Conservation (phyloP, 2,113 vertebrate species). For the Pelmatolapia mariae region DNA sequence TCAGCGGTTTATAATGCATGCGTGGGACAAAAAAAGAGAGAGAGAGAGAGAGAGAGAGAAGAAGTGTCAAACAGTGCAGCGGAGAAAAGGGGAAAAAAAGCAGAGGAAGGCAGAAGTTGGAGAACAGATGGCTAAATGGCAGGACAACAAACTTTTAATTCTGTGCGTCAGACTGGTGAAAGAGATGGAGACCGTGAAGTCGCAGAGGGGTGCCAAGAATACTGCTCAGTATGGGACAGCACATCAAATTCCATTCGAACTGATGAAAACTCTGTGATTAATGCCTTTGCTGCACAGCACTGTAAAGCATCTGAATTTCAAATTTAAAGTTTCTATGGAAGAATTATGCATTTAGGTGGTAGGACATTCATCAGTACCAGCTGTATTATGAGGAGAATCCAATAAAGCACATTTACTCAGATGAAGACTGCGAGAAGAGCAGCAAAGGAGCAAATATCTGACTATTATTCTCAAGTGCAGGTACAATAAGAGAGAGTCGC, state of each 20-base stretch:
- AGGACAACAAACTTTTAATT: constrained; percentile 51
- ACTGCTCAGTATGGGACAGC: constrained; percentile 19
- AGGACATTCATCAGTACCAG: constrained; percentile 1
- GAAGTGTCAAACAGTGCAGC: neutral
- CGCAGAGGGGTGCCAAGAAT: constrained; percentile 37
- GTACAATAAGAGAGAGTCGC: neutral
- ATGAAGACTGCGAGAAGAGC: neutral
- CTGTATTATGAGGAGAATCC: neutral
- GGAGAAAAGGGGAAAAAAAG: neutral
- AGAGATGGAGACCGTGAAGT: constrained; percentile 14
- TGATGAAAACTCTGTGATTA: constrained; percentile 18
- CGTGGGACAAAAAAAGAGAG: neutral
- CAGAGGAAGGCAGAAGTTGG: constrained; percentile 7
- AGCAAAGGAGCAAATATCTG: neutral
- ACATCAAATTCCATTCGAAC: constrained; percentile 33
- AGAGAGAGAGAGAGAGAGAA: neutral
- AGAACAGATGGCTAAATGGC: constrained; percentile 53
- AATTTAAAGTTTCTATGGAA: constrained; percentile 1
- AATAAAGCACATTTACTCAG: neutral
- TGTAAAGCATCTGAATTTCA: constrained; percentile 2
- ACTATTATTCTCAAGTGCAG: neutral
- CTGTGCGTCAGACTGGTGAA: neutral
- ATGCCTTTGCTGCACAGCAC: neutral
- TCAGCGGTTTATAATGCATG: neutral
- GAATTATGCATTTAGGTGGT: constrained; percentile 13